Base-by-base conservation (phyloP, 2,888 invertebrate species). In the Torymus aiolomorphi region DNA sequence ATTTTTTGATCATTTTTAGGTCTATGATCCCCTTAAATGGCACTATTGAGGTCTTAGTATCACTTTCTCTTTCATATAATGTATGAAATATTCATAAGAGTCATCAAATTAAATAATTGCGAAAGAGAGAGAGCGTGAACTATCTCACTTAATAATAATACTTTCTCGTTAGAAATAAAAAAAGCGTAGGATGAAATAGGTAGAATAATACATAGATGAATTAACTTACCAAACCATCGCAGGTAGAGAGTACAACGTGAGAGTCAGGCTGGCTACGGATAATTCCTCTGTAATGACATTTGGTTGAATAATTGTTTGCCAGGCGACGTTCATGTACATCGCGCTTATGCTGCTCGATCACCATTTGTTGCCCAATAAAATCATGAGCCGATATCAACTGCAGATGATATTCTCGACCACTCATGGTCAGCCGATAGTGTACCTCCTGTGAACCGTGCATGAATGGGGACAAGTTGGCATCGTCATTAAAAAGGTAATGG, bases 211-310 rank as follows among this genome's bases (percentile, higher is more conserved):
- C 14, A 54, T 14, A 16, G 31, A 14, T 24, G n/a, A 62, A 51
- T 20, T n/a, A 75, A 92, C 95, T 95, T 91, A 97, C 97, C 93
- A 97, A 91, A 87, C 97, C 97, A 88, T 95, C 93, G 89, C 97
- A 97, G 18, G 96, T 93, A 14, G 96, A 96, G 77, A 97, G 89
- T 18, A 96, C 96, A 71, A 96, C 95, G 83, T 91, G 93, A 56
- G 96, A 96, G 76, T 91, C 91, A 8, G 93, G 91, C 83, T 95
- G 94, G 65, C 95, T 95, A 75, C 93, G 91, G 81, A 97, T 92
- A 84, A 93, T 91, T 84, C 97, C 97, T 79, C 94, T 94, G 91
- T 95, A 96, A 91, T 96, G 96, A 89, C 97, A 97, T 74, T 92
- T 91, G 57, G 92, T 93, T 80, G 93, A 92, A 81, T 84, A 83